Base-by-base conservation (phyloP, 2,797 vertebrate species). In the Arrhamphus sclerolepis region DNA sequence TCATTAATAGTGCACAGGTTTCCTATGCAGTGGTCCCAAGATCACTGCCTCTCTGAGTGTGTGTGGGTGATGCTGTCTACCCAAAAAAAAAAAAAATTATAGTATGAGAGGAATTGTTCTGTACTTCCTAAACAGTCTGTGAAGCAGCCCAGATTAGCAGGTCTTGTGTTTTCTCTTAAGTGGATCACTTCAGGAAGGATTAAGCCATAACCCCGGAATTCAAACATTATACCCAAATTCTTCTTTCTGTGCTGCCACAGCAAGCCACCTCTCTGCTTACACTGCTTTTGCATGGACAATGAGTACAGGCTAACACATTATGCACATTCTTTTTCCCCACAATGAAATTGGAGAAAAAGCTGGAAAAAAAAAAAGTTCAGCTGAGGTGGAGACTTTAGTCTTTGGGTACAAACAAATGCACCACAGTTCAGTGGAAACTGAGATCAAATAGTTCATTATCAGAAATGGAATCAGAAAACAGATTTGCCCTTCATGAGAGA, bases 91-190 rank as follows among this genome's bases (percentile, higher is more conserved):
- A 50, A 40, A 42, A 5, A 11, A 34, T 26, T 13, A 38, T 21
- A 16, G 38, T 19, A 16, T 70, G 31, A 26, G 18, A 4, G 10
- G 24, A 40, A 56, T 77, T 80, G 81, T 81, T 68, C 56, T 64
- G 22, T 41, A 77, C 71, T 82, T 83, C 81, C 72, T 77, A 57
- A 71, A 75, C 63, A 70, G 47, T 60, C 56, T 62, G 28, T 60
- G 70, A 70, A 82, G 66, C 63, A 48, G 69, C 31, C 57, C 74
- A 77, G 79, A 80, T 87, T 85, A 90, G 26, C 54, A 57, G 74
- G 77, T 88, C 86, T 83, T 86, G 87, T 85, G 84, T 85, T 90
- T 83, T 82, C 55, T 80, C 78, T 83, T 84, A 76, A 60, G 53
- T 39, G 41, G 56, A 28, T 58, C 63, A 14, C 75, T 70, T 26